Evolutionary conservation across 2,113 vertebrate species (phyloP).

Genomic region (Gymnogyps californianus): DNA sequence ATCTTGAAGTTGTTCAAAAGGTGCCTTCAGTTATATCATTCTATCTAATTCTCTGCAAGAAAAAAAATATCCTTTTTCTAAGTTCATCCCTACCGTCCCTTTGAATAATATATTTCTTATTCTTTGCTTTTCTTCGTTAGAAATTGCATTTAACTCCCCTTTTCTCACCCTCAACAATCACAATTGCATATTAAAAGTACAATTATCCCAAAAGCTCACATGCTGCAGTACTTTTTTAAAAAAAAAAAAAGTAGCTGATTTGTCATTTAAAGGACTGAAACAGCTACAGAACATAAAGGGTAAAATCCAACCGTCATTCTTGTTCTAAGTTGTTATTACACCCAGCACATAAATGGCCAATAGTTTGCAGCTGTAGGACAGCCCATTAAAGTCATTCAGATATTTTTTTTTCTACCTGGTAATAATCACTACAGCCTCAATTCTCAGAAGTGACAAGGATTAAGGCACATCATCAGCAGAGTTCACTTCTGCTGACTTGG

Average conservation of each 20-base stretch:
- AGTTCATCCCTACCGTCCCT: background rate
- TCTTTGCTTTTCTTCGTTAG: background rate
- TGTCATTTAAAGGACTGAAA: background rate
- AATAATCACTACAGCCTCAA: background rate
- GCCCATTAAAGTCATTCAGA: background rate
- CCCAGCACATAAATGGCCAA: background rate
- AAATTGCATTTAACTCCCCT: background rate
- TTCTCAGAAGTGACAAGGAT: background rate
- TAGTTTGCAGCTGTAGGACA: background rate
- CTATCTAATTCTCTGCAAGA: background rate
- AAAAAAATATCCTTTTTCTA: background rate
- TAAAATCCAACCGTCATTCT: background rate
- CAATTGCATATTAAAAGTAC: background rate
- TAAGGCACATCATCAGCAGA: background rate
- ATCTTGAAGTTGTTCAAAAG: background rate
- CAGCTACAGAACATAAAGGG: background rate
- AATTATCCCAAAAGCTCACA: background rate
- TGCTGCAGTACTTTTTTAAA: accelerated
- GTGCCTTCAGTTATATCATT: background rate
- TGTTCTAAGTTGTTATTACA: background rate
- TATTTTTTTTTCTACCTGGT: background rate
- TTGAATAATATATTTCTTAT: background rate
- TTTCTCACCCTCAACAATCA: background rate
- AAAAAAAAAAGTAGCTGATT: background rate
- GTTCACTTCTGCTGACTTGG: background rate